These are phyloP conservation scores for Hyles euphorbiae DNA, from an alignment of 1,140 invertebrate species.

Conservation along the genomic window DNA sequence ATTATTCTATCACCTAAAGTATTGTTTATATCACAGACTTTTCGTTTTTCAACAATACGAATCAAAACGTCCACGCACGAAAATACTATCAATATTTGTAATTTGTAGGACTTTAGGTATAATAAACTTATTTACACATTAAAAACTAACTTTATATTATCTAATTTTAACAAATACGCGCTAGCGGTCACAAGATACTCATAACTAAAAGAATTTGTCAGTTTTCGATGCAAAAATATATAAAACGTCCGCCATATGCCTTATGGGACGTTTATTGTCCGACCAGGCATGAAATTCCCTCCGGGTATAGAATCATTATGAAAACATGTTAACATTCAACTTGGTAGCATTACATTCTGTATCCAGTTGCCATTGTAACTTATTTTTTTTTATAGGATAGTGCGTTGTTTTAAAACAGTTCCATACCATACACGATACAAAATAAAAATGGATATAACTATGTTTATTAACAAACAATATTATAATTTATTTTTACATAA, in stretches of 20 bases:
- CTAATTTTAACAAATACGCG: slow-evolving; percentile 73
- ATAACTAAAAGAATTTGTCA: slow-evolving; percentile 76
- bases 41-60: slow-evolving; percentile 75
- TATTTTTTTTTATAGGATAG: slow-evolving; percentile 33
- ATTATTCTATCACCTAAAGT: slow-evolving; percentile 70
- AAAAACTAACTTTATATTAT: slow-evolving; percentile 71
- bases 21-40: slow-evolving; percentile 77
- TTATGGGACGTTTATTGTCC: slow-evolving; percentile 67
- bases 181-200: slow-evolving; percentile 73
- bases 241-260: slow-evolving; percentile 76
- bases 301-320: not conserved
- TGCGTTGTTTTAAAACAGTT: too few species aligned
- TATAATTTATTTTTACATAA: too few species aligned
- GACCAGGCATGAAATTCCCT: slow-evolving; percentile 24
- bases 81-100: slow-evolving; percentile 73
- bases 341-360: slow-evolving; percentile 43
- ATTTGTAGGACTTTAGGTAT: slow-evolving; percentile 68
- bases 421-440: not conserved
- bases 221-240: slow-evolving; percentile 76
- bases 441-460: too few species aligned
- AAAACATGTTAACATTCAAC: slow-evolving; percentile 19
- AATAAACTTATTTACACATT: slow-evolving; percentile 75
- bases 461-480: too few species aligned
- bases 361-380: slow-evolving; percentile 58
- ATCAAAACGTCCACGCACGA: slow-evolving; percentile 75